Evolutionary conservation across 2,888 invertebrate genomes (phyloP), one percentile per base, ranked within the genome.

Genomic region (Pelosia muscerda): DNA sequence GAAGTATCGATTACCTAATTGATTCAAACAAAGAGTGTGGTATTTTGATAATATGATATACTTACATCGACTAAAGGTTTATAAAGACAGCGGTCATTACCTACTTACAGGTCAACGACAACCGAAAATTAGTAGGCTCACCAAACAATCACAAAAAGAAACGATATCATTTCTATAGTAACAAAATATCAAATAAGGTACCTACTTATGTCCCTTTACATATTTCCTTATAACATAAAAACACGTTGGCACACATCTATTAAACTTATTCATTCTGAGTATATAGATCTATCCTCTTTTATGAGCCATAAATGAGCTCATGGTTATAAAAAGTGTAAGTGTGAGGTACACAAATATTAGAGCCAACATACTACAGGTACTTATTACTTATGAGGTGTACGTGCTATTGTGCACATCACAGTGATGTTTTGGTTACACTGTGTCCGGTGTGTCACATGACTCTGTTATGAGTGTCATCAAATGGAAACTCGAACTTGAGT

Each of bases 401-500:
- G 90, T 90, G 88, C 85, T 81, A 69, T 72, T 71, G 69, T 81
- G 81, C 85, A 85, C 81, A 81, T 80, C 69, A n/a, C 49, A 49
- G 49, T n/a, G 49, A n/a, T 68, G 74, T 90, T 87, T 86, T 84
- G 88, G 81, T 81, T 84, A 84, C 85, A 82, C 84, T 82, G 87
- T 85, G 84, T 88, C 88, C 89, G 86, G 87, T 82, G 75, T 78
- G 81, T 80, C 83, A 86, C 81, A 72, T 85, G 83, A 85, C 80
- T 79, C 74, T 71, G 68, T 70, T 73, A 65, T 78, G 49, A 72
- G 81, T 81, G 85, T 85, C 86, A 84, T 86, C 81, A 78, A 76
- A 78, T 86, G 76, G 78, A 81, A 85, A 85, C 82, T 79, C 74
- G 84, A 85, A 75, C 81, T 77, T 62, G 71, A 79, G 66, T 66